Evolutionary conservation across 2,113 vertebrate genomes (phyloP).

Genomic region (Lipophrys pholis): DNA sequence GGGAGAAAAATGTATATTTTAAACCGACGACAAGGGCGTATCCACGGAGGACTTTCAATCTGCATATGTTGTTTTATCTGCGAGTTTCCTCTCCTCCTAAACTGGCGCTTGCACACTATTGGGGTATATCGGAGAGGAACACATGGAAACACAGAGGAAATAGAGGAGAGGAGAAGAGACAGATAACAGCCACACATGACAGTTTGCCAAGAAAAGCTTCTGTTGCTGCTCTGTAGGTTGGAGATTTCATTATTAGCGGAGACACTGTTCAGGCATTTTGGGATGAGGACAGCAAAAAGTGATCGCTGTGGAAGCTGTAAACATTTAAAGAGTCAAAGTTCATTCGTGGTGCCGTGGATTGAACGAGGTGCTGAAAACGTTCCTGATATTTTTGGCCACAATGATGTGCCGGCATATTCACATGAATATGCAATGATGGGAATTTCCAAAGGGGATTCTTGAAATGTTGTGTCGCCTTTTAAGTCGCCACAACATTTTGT

Average conservation of each 20-base stretch:
- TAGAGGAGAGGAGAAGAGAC: background rate
- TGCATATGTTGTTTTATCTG: background rate
- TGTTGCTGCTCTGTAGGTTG: background rate
- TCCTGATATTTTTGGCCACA: too few relatives aligned
- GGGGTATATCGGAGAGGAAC: background rate
- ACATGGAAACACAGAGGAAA: background rate
- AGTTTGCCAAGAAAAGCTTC: background rate
- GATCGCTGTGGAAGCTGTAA: background rate
- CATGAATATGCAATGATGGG: too few relatives aligned
- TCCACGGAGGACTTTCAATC: background rate
- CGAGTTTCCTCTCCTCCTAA: background rate
- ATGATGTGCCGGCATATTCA: too few relatives aligned
- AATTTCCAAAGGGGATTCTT: too few relatives aligned
- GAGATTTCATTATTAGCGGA: background rate
- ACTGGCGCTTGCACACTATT: background rate
- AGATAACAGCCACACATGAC: background rate
- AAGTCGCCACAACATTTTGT: too few relatives aligned
- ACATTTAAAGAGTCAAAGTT: background rate
- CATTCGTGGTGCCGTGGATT: too few relatives aligned
- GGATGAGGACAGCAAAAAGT: background rate
- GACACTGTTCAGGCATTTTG: background rate
- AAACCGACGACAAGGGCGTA: background rate
- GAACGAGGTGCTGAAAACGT: too few relatives aligned
- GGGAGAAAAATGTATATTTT: background rate
- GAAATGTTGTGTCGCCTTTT: too few relatives aligned